Conservation (phyloP, 2,888 invertebrate genomes). For the Euzophera pinguis region DNA sequence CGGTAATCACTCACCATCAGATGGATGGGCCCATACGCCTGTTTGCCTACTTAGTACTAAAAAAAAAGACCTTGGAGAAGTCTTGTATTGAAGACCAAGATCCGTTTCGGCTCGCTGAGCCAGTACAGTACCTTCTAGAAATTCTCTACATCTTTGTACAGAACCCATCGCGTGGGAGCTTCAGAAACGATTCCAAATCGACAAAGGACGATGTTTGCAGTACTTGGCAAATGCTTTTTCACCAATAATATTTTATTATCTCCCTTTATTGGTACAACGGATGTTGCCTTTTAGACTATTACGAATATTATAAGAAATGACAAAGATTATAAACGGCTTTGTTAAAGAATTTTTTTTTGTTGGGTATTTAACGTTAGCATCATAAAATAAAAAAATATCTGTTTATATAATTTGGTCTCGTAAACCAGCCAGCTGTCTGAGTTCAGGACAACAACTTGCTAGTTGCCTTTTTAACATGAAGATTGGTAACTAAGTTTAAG, state of each 20-base stretch:
- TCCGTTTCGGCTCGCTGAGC: too few relatives aligned
- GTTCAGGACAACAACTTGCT: too few relatives aligned
- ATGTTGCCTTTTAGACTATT: neutral
- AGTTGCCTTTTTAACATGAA: too few relatives aligned
- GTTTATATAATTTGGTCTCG: too few relatives aligned
- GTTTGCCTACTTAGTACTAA: too few relatives aligned
- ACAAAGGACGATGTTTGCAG: slow-evolving; percentile 50
- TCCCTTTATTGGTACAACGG: slow-evolving; percentile 5
- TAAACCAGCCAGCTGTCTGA: too few relatives aligned
- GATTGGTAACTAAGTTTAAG: too few relatives aligned
- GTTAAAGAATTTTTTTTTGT: neutral
- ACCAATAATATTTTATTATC: slow-evolving; percentile 24
- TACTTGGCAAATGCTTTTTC: slow-evolving; percentile 43
- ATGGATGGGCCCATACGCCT: too few relatives aligned
- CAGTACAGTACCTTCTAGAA: neutral
- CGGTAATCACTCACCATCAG: too few relatives aligned
- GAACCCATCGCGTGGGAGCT: slow-evolving; percentile 34
- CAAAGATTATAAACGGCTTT: neutral
- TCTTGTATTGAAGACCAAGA: too few relatives aligned
- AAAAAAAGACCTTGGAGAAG: too few relatives aligned
- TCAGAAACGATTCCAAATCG: slow-evolving; percentile 41
- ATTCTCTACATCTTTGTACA: slow-evolving; percentile 20
- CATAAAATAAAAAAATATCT: too few relatives aligned
- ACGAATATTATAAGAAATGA: neutral
- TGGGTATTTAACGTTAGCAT: neutral